Evolutionary conservation across 2,113 vertebrate genomes (phyloP).

Genomic region (Copsychus sechellarum): DNA sequence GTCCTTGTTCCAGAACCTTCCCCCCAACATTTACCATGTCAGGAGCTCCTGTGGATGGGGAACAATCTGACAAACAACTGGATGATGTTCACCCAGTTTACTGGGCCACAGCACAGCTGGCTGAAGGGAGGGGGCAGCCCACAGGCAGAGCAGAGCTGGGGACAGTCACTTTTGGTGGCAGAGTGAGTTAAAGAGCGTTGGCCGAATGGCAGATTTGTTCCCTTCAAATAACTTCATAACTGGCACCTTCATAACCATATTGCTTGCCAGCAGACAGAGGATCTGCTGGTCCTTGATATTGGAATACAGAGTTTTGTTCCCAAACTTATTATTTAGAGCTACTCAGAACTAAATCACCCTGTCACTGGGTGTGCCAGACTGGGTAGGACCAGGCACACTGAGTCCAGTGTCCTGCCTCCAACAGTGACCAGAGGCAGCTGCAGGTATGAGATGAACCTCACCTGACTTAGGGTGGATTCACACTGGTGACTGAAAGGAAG

Average conservation of each 20-base stretch:
- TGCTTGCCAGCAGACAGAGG: not conserved
- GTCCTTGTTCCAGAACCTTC: not conserved
- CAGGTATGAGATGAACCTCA: not conserved
- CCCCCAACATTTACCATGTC: not conserved
- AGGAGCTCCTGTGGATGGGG: not conserved
- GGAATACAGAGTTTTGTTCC: not conserved
- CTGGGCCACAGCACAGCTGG: not conserved
- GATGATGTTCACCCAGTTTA: not conserved
- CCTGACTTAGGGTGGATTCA: not conserved
- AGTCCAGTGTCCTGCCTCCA: not conserved
- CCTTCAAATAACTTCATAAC: not conserved
- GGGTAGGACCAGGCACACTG: not conserved
- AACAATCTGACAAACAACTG: not conserved
- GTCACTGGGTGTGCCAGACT: not conserved
- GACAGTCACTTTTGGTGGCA: not conserved
- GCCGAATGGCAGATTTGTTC: not conserved
- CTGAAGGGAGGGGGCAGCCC: not conserved
- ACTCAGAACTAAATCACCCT: not conserved
- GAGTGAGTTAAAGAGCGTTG: not conserved
- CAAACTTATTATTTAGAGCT: not conserved
- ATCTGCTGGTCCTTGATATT: not conserved
- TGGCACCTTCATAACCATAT: not conserved
- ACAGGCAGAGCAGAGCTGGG: not conserved
- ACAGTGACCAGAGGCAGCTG: not conserved
- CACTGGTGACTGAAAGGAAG: not conserved